Conservation (phyloP, 2,888 invertebrate genomes). For the Empis livida region DNA sequence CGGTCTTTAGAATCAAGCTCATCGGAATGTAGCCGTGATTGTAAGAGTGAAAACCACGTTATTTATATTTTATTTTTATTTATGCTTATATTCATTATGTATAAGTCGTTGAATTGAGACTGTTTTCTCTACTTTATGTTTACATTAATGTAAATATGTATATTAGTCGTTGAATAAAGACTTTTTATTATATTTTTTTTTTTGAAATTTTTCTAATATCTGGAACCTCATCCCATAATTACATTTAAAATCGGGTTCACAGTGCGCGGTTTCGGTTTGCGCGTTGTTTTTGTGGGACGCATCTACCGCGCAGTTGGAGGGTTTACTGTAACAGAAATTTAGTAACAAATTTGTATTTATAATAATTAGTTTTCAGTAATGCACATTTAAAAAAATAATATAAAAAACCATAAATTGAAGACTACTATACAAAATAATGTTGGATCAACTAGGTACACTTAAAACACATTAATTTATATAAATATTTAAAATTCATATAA, state of each 20-base stretch:
- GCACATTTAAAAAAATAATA: no score
- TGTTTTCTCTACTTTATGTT: neutral
- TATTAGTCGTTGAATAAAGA: neutral
- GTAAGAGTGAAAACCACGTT: no score
- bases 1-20: neutral
- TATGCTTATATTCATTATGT: neutral
- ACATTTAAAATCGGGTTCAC: conserved; percentile 13
- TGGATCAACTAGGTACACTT: no score
- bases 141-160: neutral
- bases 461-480: no score
- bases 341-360: no score
- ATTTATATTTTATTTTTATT: neutral
- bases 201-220: neutral
- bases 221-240: neutral
- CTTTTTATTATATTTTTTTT: neutral
- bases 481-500: no score
- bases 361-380: no score
- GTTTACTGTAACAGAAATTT: no score
- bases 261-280: conserved; percentile 25
- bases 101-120: neutral
- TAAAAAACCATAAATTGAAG: no score
- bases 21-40: neutral
- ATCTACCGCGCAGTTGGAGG: neutral
- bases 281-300: conserved; percentile 31
- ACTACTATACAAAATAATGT: no score